Evolutionary conservation across 2,113 vertebrate species (phyloP).

Genomic region (Montifringilla adamsi): DNA sequence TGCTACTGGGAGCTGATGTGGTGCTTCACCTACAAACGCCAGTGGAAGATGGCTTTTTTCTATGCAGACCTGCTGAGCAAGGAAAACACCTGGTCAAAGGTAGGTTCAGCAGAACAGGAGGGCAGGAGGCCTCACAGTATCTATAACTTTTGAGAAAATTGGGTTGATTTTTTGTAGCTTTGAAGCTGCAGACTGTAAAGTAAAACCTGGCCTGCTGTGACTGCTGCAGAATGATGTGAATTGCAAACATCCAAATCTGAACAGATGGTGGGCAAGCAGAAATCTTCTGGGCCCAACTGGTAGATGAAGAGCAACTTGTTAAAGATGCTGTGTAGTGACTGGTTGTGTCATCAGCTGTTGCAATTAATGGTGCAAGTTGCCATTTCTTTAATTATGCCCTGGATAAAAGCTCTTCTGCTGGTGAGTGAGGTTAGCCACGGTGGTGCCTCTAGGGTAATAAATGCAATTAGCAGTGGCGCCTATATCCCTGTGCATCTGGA

Average conservation of each 20-base stretch:
- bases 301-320: neutral
- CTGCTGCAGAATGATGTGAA: neutral
- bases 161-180: neutral
- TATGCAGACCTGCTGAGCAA: conserved; percentile 96
- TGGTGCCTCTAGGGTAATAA: neutral
- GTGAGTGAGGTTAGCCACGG: neutral
- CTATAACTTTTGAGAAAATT: neutral
- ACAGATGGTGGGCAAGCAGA: neutral
- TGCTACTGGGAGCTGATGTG: conserved; percentile 99
- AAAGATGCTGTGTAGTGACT: neutral
- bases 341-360: neutral
- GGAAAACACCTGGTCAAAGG: conserved; percentile 97
- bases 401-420: neutral
- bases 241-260: neutral
- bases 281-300: neutral
- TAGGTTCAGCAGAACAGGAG: conserved; percentile 31
- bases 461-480: neutral
- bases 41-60: conserved; percentile 99
- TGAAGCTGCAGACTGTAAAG: neutral
- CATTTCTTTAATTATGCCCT: neutral
- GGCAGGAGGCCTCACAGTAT: neutral
- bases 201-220: neutral
- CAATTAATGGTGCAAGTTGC: neutral
- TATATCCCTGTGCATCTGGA: neutral
- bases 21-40: conserved; percentile 95